Evolutionary conservation across 2,888 invertebrate species (phyloP).

Genomic region (Hirtodrosophila cameraria): DNA sequence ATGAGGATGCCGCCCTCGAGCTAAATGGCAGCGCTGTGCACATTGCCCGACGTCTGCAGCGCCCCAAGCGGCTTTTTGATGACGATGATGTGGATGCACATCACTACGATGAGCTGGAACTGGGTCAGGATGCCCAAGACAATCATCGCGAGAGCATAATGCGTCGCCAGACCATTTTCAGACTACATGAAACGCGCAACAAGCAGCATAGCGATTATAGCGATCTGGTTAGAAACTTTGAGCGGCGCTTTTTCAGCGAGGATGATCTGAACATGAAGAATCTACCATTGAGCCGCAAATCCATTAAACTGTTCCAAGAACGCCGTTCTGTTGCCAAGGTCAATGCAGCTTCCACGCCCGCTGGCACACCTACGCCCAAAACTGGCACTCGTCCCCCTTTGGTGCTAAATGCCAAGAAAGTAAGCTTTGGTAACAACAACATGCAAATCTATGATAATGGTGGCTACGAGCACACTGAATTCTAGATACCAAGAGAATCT

Average conservation of each 20-base stretch:
- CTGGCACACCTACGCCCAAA: constrained; percentile 49
- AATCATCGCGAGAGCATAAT: constrained; percentile 58
- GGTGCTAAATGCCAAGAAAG: constrained; percentile 34
- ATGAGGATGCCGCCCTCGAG: constrained; percentile 85
- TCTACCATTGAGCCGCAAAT: constrained; percentile 81
- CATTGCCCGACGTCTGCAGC: constrained; percentile 86
- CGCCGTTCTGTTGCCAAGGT: constrained; percentile 75
- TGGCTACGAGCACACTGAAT: constrained; percentile 64
- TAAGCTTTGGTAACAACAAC: constrained; percentile 57
- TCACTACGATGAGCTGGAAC: constrained; percentile 50
- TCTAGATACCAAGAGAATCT: constrained; percentile 24
- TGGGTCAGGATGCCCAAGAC: constrained; percentile 37
- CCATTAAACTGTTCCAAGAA: constrained; percentile 79
- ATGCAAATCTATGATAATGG: constrained; percentile 70
- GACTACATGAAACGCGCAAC: constrained; percentile 79
- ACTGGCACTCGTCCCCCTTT: constrained; percentile 43
- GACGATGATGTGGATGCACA: constrained; percentile 68
- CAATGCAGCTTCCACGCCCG: constrained; percentile 56
- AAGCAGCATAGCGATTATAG: constrained; percentile 79
- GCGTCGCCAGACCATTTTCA: constrained; percentile 81
- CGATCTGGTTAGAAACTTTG: constrained; percentile 83
- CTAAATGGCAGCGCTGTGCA: constrained; percentile 87
- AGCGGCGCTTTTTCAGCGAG: constrained; percentile 79
- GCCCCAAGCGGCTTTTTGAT: constrained; percentile 82
- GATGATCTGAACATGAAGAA: constrained; percentile 81